phyloP scores from a whole-genome alignment of 2,113 vertebrate species.

The Equus przewalskii region DNA sequence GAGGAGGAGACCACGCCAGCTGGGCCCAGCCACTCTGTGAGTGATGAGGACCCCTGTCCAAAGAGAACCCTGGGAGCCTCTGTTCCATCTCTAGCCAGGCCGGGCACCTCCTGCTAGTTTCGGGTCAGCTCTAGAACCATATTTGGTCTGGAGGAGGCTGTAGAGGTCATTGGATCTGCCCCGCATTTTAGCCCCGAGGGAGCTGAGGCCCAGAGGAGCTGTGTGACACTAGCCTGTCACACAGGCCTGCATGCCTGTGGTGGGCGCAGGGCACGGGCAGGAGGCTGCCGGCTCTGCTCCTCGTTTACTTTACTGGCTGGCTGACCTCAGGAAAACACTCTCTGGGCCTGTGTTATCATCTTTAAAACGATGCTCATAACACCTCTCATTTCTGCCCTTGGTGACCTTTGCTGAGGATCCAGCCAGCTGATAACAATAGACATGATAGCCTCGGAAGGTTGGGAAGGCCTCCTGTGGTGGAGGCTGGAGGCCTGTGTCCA shows the following conservation, averaged over 20 bases:
- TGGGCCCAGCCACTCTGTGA: neutral
- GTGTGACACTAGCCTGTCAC: accelerated
- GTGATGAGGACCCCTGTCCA: no score
- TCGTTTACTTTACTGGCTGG: neutral
- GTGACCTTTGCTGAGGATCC: neutral
- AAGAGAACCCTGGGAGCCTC: neutral
- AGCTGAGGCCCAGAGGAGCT: no score
- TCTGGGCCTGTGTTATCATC: neutral
- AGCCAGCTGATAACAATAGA: neutral
- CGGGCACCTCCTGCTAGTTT: accelerated
- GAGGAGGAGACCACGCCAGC: neutral
- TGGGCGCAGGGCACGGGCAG: accelerated
- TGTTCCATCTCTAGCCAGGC: accelerated
- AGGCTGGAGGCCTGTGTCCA: neutral
- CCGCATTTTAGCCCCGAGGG: accelerated
- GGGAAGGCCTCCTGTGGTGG: accelerated
- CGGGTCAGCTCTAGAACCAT: neutral
- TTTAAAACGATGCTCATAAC: neutral
- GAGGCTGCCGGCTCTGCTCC: accelerated
- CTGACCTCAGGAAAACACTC: accelerated
- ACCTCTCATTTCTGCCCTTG: neutral
- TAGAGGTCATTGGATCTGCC: accelerated
- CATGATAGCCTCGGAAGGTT: accelerated
- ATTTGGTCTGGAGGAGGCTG: neutral
- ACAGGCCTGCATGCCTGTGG: accelerated